Percentiles rank a stretch among this genome's conserved stretches.
Conservation (phyloP, 2,113 vertebrate species). For the Cyrtonyx montezumae region DNA sequence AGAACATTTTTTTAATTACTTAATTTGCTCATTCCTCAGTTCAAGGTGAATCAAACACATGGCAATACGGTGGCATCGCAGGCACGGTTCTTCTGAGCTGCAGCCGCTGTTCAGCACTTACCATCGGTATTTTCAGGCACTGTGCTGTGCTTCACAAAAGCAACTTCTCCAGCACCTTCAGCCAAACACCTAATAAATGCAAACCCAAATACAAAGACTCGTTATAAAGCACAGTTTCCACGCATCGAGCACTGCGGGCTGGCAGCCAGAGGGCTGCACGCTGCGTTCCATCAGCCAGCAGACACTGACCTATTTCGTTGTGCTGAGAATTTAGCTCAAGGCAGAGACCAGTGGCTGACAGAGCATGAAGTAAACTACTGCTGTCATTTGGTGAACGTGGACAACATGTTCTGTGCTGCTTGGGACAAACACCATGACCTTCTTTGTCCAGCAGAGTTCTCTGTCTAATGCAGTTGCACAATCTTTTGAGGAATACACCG, state of each 20-base stretch:
- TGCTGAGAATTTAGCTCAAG: slow-evolving; percentile 43
- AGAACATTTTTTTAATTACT: background rate
- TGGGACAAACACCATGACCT: slow-evolving; percentile 12
- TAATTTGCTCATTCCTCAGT: background rate
- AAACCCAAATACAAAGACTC: background rate
- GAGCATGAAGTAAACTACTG: slow-evolving; percentile 26
- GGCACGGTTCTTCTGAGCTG: background rate
- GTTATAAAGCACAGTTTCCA: background rate
- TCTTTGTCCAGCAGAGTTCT: background rate
- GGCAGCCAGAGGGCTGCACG: background rate
- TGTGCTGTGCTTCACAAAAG: slow-evolving; percentile 89
- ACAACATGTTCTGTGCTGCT: slow-evolving; percentile 36
- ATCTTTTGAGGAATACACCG: background rate
- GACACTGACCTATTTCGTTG: slow-evolving; percentile 19
- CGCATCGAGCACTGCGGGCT: background rate
- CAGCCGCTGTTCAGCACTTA: slow-evolving; percentile 40
- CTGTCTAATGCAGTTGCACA: background rate
- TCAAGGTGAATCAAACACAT: background rate
- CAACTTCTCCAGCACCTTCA: slow-evolving; percentile 83
- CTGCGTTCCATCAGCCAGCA: background rate
- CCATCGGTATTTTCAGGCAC: slow-evolving; percentile 85
- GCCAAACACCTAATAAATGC: slow-evolving; percentile 81
- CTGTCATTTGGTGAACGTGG: slow-evolving; percentile 3
- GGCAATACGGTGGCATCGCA: background rate
- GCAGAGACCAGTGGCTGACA: slow-evolving; percentile 8